Conservation (phyloP, 2,888 invertebrate species). For the Hesperia comma region DNA sequence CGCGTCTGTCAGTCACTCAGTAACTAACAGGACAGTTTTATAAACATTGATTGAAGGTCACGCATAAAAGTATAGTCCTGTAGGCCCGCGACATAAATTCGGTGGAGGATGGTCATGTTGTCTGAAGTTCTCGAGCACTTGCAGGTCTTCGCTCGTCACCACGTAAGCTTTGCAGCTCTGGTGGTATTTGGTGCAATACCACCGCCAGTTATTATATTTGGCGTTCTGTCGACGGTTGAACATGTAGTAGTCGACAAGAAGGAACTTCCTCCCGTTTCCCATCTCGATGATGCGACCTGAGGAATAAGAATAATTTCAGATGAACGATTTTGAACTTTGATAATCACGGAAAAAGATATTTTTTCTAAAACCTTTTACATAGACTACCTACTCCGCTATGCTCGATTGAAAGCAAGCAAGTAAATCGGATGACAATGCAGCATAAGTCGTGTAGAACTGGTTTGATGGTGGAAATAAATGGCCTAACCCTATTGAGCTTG, state of each 20-base stretch:
- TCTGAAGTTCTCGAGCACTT: conserved; percentile 34
- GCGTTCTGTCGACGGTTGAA: conserved; percentile 42
- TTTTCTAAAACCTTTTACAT: too few relatives aligned
- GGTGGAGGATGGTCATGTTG: conserved; percentile 45
- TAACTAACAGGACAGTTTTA: too few relatives aligned
- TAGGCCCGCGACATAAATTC: conserved; percentile 9
- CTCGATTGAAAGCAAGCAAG: too few relatives aligned
- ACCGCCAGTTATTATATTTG: conserved; percentile 38
- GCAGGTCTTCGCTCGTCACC: conserved; percentile 42
- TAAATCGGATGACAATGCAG: too few relatives aligned
- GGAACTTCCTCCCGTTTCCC: conserved; percentile 37
- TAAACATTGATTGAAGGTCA: too few relatives aligned
- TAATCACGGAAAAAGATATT: not conserved
- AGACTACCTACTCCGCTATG: too few relatives aligned
- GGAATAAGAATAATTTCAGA: not conserved
- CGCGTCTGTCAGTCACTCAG: too few relatives aligned
- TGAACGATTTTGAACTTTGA: not conserved
- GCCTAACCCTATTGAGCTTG: too few relatives aligned
- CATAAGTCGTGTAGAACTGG: too few relatives aligned
- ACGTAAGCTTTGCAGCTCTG: conserved; percentile 48
- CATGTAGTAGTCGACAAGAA: conserved; percentile 34
- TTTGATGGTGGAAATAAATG: too few relatives aligned
- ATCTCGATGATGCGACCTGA: conserved; percentile 41
- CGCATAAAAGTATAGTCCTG: conserved; percentile 9
- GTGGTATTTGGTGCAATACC: conserved; percentile 55